Conservation (phyloP, 2,888 invertebrate genomes). For the Pharmacophagus antenor region DNA sequence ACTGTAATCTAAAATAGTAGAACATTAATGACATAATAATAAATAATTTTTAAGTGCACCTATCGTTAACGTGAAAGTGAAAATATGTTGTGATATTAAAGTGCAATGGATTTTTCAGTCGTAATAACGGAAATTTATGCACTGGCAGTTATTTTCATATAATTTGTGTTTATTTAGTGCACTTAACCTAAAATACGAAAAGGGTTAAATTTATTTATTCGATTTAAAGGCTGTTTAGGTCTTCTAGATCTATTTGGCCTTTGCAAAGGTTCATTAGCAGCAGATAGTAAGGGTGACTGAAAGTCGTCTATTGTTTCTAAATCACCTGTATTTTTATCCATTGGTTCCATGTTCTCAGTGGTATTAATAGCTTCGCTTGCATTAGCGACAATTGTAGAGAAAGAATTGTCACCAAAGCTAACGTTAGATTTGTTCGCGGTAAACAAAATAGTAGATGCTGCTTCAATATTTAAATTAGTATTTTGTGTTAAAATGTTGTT, state of each 20-base stretch:
- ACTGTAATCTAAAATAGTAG: too few relatives aligned
- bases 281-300: slow-evolving; percentile 70
- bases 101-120: slow-evolving; percentile 36
- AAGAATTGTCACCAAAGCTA: neutral
- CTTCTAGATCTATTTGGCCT: slow-evolving; percentile 66
- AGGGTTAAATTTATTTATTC: slow-evolving; percentile 70
- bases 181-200: slow-evolving; percentile 73
- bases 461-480: neutral
- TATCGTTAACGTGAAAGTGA: slow-evolving; percentile 11
- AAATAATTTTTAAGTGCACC: slow-evolving; percentile 7
- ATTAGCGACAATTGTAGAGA: slow-evolving; percentile 1
- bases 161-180: slow-evolving; percentile 23
- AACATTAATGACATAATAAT: neutral
- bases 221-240: slow-evolving; percentile 57
- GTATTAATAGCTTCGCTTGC: slow-evolving; percentile 16
- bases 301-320: slow-evolving; percentile 59
- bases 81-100: slow-evolving; percentile 16
- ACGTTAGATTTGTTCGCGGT: slow-evolving; percentile 1
- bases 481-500: slow-evolving; percentile 2
- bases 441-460: neutral
- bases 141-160: slow-evolving; percentile 49
- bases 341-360: slow-evolving; percentile 35
- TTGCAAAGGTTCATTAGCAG: slow-evolving; percentile 66
- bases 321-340: slow-evolving; percentile 39
- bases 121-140: slow-evolving; percentile 41